Percentiles rank a stretch among this genome's conserved stretches.
These are phyloP conservation scores for Polylopha cassiicola DNA, from an alignment of 2,888 invertebrate genomes.

Conservation along the genomic window DNA sequence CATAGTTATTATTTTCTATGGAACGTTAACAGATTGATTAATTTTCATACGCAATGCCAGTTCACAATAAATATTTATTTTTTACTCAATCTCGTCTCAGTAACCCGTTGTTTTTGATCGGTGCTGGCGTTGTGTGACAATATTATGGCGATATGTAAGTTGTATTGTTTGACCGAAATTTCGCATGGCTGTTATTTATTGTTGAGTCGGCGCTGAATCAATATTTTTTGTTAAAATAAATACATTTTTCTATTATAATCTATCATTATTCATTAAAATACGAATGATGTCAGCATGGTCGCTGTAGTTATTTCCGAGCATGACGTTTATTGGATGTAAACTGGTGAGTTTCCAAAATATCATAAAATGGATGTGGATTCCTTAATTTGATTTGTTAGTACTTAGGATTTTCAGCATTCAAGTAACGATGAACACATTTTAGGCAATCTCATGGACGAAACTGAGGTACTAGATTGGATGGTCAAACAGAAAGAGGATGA, in stretches of 20 bases:
- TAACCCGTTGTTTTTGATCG: slow-evolving; percentile 29
- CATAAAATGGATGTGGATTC: slow-evolving; percentile 76
- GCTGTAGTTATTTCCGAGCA: slow-evolving; percentile 69
- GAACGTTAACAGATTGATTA: slow-evolving; percentile 32
- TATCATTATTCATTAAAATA: slow-evolving; percentile 63
- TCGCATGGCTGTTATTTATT: slow-evolving; percentile 71
- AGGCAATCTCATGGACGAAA: slow-evolving; percentile 81
- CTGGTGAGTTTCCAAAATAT: slow-evolving; percentile 67
- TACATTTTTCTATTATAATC: slow-evolving; percentile 65
- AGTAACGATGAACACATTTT: slow-evolving; percentile 56
- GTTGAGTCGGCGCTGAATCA: slow-evolving; percentile 69
- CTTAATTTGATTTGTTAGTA: slow-evolving; percentile 39
- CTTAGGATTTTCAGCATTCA: slow-evolving; percentile 35
- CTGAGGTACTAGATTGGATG: slow-evolving; percentile 93
- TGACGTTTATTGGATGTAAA: slow-evolving; percentile 66
- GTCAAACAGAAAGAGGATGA: slow-evolving; percentile 93
- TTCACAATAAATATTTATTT: slow-evolving; percentile 24
- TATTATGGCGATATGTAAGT: slow-evolving; percentile 58
- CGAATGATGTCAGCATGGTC: slow-evolving; percentile 76
- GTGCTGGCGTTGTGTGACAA: slow-evolving; percentile 62
- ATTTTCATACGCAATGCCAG: slow-evolving; percentile 55
- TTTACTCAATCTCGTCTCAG: slow-evolving; percentile 11
- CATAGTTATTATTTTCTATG: slow-evolving; percentile 27
- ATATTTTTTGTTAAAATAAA: slow-evolving; percentile 73
- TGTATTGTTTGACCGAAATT: slow-evolving; percentile 68